Conservation (phyloP, 2,888 invertebrate species). For the Eurois occulta region DNA sequence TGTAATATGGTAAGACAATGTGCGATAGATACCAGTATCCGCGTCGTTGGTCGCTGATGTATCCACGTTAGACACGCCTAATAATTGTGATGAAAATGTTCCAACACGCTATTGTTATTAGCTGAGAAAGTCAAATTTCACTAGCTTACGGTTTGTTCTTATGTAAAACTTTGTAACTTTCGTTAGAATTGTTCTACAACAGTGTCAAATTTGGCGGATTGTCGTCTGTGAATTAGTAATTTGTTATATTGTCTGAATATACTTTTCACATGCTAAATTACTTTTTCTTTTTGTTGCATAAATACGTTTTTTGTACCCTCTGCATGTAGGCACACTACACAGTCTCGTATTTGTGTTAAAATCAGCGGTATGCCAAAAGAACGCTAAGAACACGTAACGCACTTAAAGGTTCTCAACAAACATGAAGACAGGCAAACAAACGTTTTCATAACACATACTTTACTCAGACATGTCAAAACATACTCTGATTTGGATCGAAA, state of each 20-base stretch:
- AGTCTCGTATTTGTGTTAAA: conserved; percentile 41
- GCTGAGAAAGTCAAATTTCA: conserved; percentile 69
- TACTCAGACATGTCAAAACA: not conserved
- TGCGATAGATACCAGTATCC: conserved; percentile 12
- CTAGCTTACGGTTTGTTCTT: conserved; percentile 63
- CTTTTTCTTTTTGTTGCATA: conserved; percentile 41
- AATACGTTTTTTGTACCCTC: conserved; percentile 3
- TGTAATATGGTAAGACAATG: conserved; percentile 44
- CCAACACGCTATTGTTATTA: conserved; percentile 68
- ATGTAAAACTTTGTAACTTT: conserved; percentile 67
- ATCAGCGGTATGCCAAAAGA: conserved; percentile 24
- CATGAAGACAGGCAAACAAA: conserved; percentile 43
- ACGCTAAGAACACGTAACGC: conserved; percentile 30
- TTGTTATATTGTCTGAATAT: conserved; percentile 52
- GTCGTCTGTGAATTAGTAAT: conserved; percentile 54
- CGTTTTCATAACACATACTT: conserved; percentile 22
- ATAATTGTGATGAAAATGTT: conserved; percentile 68
- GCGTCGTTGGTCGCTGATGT: conserved; percentile 23
- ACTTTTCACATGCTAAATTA: conserved; percentile 36
- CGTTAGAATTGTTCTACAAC: conserved; percentile 59
- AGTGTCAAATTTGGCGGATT: conserved; percentile 48
- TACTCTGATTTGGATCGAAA: conserved; percentile 16
- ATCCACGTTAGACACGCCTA: conserved; percentile 57
- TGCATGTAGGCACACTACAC: conserved; percentile 6
- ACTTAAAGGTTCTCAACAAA: conserved; percentile 55